Evolutionary conservation across 2,797 vertebrate genomes (phyloP).

Genomic region (Syndactyla subalaris): DNA sequence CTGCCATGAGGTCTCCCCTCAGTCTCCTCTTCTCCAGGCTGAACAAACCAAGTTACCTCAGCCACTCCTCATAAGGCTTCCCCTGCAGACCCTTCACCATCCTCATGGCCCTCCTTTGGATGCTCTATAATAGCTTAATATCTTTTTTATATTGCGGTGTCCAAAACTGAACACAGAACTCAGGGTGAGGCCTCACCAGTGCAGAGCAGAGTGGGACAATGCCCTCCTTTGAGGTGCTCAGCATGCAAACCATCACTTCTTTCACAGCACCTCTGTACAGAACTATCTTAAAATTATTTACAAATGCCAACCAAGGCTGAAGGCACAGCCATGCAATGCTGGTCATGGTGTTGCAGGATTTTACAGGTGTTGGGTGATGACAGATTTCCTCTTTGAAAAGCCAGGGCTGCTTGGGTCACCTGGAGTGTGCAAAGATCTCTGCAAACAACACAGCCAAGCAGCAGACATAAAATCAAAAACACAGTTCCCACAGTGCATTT

Average conservation of each 20-base stretch:
- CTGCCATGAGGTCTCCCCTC: not conserved
- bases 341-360: not conserved
- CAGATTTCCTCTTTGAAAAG: not conserved
- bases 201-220: not conserved
- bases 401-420: not conserved
- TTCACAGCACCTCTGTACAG: not conserved
- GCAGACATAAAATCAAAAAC: not conserved
- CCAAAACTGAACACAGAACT: not conserved
- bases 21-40: not conserved
- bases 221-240: not conserved
- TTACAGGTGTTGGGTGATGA: not conserved
- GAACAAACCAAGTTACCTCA: not conserved
- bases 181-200: not conserved
- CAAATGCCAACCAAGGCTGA: not conserved
- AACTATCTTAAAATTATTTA: not conserved
- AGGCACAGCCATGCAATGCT: not conserved
- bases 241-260: not conserved
- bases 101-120: not conserved
- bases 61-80: not conserved
- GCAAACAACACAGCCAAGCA: not conserved
- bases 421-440: not conserved
- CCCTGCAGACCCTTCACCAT: not conserved
- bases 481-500: not conserved
- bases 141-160: not conserved
- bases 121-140: not conserved